Percentiles rank a stretch among this genome's conserved stretches.
These are phyloP conservation scores for Falco punctatus DNA, from an alignment of 2,113 vertebrate species.

Conservation along the genomic window DNA sequence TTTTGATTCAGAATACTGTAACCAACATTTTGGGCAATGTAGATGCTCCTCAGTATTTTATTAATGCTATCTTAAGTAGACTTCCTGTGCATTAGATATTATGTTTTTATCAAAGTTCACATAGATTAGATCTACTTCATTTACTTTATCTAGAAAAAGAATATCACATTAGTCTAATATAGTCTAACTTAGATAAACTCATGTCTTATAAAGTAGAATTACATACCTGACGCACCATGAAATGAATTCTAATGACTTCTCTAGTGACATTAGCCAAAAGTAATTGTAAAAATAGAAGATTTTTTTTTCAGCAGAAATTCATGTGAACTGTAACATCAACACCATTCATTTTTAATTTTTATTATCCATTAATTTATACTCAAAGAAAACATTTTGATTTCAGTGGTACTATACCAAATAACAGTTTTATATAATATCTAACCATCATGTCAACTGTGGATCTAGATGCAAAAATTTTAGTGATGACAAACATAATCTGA, in stretches of 20 bases:
- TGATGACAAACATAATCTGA: neutral
- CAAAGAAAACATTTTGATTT: neutral
- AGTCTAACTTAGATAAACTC: neutral
- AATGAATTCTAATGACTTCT: constrained; percentile 23
- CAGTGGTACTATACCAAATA: neutral
- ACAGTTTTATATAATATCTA: neutral
- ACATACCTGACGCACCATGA: neutral
- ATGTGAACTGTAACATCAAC: neutral
- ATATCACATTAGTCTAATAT: neutral
- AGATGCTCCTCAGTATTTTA: neutral
- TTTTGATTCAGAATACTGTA: neutral
- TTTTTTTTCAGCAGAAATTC: neutral
- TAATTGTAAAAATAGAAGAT: neutral
- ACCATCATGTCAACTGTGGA: neutral
- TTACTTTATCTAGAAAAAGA: neutral
- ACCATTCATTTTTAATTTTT: neutral
- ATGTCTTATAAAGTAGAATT: neutral
- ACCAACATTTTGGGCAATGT: accelerated
- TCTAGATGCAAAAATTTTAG: neutral
- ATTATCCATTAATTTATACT: neutral
- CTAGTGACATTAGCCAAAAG: neutral
- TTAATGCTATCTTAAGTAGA: neutral
- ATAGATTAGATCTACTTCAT: neutral
- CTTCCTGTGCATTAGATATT: neutral
- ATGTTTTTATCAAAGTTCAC: neutral